Base-by-base conservation (phyloP, 2,797 vertebrate species). In the Gymnothorax javanicus region DNA sequence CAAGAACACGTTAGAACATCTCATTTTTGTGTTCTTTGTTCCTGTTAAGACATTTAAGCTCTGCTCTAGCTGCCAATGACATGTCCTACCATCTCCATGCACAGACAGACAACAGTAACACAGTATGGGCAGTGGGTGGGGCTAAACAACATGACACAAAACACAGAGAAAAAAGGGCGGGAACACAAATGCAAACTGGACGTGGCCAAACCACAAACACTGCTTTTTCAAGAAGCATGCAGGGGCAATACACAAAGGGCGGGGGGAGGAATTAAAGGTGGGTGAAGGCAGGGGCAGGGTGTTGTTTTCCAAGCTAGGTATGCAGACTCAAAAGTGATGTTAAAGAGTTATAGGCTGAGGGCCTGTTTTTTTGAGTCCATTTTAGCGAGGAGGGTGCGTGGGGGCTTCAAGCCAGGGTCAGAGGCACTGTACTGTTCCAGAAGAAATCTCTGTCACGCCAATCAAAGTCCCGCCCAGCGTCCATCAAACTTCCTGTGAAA, bases 11-110 rank as follows among this genome's bases (percentile, higher is more conserved):
- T 67, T 20, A 84, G 23, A 7, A 54, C 50, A 25, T 25, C 17
- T 81, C 82, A 50, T 81, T 85, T 77, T 81, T 43, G 83, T 20
- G 59, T 9, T 56, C 67, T 84, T 58, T 20, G 84, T 52, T 75
- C 12, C 56, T 73, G 57, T 89, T 82, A 54, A 73, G 83, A 85
- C 33, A 23, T 86, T 67, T 77, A 64, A 25, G 27, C 17, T 88
- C 81, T 58, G 33, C 33, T 73, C 62, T 11, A 89, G 64, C 50
- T 69, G 64, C 83, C 4, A 43, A 90, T 86, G 86, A 57, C n/a
- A 56, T 17, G 84, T 87, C 85, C 86, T 87, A 71, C 85, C 87
- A 86, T 88, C 82, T 71, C 89, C 94, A 93, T 95, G 94, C 94
- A 93, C 75, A 89, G 79, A 92, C 91, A 90, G 84, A 91, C 87